These are phyloP conservation scores for Gasterosteus nipponicus DNA, from an alignment of 2,113 vertebrate species.

Conservation along the genomic window DNA sequence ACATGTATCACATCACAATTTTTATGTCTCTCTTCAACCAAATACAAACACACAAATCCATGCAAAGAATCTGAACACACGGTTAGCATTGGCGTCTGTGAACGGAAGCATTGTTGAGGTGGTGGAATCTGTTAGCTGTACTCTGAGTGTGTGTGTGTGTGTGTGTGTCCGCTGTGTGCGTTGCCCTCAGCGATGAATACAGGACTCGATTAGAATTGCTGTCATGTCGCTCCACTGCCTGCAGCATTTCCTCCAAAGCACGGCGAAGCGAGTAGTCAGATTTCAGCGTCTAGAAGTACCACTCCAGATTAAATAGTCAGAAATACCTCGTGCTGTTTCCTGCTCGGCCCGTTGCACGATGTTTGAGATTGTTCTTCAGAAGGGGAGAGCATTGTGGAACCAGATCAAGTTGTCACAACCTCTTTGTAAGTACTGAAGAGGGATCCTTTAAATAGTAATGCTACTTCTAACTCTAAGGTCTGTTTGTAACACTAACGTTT, in stretches of 20 bases:
- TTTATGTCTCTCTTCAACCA: background rate
- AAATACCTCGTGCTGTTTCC: constrained; percentile 25
- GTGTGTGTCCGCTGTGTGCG: constrained; percentile 22
- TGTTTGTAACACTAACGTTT: background rate
- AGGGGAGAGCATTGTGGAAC: constrained; percentile 46
- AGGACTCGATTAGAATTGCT: constrained; percentile 75
- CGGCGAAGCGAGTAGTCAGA: constrained; percentile 38
- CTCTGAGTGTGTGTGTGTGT: constrained; percentile 21
- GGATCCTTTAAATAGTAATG: constrained; percentile 20
- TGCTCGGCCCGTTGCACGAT: constrained; percentile 26
- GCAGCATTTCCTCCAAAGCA: constrained; percentile 56
- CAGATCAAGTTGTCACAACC: constrained; percentile 54
- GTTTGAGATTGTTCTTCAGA: constrained; percentile 59
- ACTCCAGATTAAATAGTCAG: constrained; percentile 36
- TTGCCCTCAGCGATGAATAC: constrained; percentile 67
- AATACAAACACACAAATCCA: constrained; percentile 9
- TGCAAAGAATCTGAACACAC: constrained; percentile 11
- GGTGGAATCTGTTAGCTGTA: constrained; percentile 33
- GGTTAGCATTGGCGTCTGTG: background rate
- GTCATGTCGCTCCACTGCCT: constrained; percentile 66
- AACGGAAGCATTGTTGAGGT: constrained; percentile 33
- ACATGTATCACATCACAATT: background rate
- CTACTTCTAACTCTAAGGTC: background rate
- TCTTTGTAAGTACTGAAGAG: constrained; percentile 65
- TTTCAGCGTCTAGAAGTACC: constrained; percentile 28